A percentile compares a stretch with the other conserved stretches of the same genome.
Evolutionary conservation across 2,113 vertebrate genomes (phyloP).

Genomic region (Sphaerodactylus townsendi): DNA sequence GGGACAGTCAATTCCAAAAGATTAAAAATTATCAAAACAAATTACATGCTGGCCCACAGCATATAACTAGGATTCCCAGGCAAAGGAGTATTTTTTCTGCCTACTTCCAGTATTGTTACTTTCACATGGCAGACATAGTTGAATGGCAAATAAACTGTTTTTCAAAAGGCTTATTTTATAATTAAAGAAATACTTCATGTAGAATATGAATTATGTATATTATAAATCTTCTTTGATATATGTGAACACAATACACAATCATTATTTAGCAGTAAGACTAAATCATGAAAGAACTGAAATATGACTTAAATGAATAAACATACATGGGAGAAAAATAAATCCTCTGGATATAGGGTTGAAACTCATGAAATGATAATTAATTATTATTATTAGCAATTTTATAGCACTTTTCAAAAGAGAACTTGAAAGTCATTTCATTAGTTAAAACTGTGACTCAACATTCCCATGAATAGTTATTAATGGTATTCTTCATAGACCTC

Average conservation of each 20-base stretch:
- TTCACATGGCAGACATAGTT: slow-evolving; percentile 21
- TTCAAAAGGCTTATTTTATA: slow-evolving; percentile 42
- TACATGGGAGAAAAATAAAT: slow-evolving; percentile 7
- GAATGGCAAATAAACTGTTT: slow-evolving; percentile 40
- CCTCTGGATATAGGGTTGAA: background rate
- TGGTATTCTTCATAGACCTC: background rate
- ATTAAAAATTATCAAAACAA: background rate
- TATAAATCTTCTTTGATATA: slow-evolving; percentile 34
- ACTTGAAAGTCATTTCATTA: slow-evolving; percentile 39
- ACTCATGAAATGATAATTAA: background rate
- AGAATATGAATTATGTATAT: slow-evolving; percentile 11
- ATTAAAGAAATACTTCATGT: slow-evolving; percentile 26
- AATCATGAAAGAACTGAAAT: background rate
- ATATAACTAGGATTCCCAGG: background rate
- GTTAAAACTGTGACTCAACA: slow-evolving; percentile 17
- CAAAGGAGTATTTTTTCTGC: background rate
- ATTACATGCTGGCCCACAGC: background rate
- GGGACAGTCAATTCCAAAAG: background rate
- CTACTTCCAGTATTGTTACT: slow-evolving; percentile 16
- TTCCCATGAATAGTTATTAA: slow-evolving; percentile 5
- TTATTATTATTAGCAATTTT: slow-evolving; percentile 9
- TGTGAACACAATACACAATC: background rate
- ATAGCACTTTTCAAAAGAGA: slow-evolving; percentile 14
- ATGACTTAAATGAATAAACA: background rate
- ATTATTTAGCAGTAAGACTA: background rate